These are phyloP conservation scores for Drosophila sturtevanti DNA, from an alignment of 1,140 invertebrate genomes.

Conservation along the genomic window DNA sequence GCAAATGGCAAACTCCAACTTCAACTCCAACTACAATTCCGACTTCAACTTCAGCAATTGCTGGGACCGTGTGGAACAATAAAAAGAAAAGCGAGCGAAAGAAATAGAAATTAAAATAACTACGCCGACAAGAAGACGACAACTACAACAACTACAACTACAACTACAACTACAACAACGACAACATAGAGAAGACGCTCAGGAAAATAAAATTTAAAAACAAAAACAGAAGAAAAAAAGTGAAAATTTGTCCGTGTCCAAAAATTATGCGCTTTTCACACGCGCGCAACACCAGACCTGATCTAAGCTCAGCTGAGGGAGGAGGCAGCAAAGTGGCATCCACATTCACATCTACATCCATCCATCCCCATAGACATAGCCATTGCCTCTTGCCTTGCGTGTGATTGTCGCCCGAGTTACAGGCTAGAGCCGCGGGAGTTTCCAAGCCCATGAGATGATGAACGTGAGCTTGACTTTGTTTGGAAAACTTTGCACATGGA, in stretches of 20 bases:
- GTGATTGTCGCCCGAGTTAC: slow-evolving; percentile 57
- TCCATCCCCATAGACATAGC: no score
- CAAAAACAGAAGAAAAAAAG: slow-evolving; percentile 49
- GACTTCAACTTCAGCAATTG: slow-evolving; percentile 18
- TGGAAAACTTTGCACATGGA: slow-evolving; percentile 54
- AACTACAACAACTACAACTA: background rate
- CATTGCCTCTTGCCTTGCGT: slow-evolving; percentile 57
- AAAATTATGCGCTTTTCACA: slow-evolving; percentile 82
- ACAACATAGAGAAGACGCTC: slow-evolving; percentile 36
- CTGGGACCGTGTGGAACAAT: slow-evolving; percentile 36
- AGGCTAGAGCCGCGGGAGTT: slow-evolving; percentile 22
- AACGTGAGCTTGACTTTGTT: slow-evolving; percentile 55
- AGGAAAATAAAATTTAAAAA: slow-evolving; percentile 38
- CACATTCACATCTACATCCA: background rate
- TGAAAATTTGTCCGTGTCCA: slow-evolving; percentile 81
- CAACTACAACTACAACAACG: slow-evolving; percentile 26
- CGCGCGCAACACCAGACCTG: slow-evolving; percentile 43
- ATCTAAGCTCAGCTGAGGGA: background rate
- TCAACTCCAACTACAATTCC: background rate
- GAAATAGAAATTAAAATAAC: slow-evolving; percentile 36
- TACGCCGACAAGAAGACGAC: slow-evolving; percentile 8
- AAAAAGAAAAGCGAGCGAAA: slow-evolving; percentile 36
- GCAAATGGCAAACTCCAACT: background rate
- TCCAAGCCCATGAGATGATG: slow-evolving; percentile 25
- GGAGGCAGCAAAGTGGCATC: slow-evolving; percentile 1